Evolutionary conservation across 2,888 invertebrate genomes (phyloP), one percentile per base, ranked within the genome.

Genomic region (Therioaphis trifolii): DNA sequence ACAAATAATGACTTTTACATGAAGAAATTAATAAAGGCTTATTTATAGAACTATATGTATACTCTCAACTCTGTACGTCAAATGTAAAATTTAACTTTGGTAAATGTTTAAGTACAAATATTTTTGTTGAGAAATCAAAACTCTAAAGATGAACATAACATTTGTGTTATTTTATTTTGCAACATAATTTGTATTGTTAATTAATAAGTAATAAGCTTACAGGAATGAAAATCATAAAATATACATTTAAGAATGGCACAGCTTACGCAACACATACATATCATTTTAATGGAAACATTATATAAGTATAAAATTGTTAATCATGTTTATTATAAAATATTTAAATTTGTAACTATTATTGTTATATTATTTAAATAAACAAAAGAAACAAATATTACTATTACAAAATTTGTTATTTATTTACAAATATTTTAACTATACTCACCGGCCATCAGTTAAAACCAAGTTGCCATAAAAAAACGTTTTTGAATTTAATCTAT

Each of bases 231-330:
- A 24, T 66, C 12, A 66, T 35, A 35, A 52, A 11, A 66, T 40
- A 69, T 52, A 58, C 15, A n/a, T 66, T 79, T 78, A 78, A 78
- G 49, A 68, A n/a, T 78, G 40, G 9, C 14, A 58, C 43, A 69
- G 69, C 79, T 79, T 79, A 69, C 2, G 43, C 24, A 71, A 82
- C 74, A n/a, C 49, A 82, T 72, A 82, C 82, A 82, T 82, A 82
- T 82, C 82, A 82, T 74, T 72, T 63, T 63, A 61, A 61, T 52
- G 52, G n/a, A 63, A 49, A 49, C 66, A 49, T 52, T 52, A 66
- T 35, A 75, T 15, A 14, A 74, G 52, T 61, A 11, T 24, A 58
- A 35, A 72, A 76, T 61, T 76, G 58, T 76, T 43, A 43, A 18
- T 14, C 24, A 76, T 43, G 21, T 24, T 24, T 76, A 27, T 15